Evolutionary conservation across 35 echinoderm and acorn worm genomes (phyloP).

Genomic region (Apostichopus californicus): DNA sequence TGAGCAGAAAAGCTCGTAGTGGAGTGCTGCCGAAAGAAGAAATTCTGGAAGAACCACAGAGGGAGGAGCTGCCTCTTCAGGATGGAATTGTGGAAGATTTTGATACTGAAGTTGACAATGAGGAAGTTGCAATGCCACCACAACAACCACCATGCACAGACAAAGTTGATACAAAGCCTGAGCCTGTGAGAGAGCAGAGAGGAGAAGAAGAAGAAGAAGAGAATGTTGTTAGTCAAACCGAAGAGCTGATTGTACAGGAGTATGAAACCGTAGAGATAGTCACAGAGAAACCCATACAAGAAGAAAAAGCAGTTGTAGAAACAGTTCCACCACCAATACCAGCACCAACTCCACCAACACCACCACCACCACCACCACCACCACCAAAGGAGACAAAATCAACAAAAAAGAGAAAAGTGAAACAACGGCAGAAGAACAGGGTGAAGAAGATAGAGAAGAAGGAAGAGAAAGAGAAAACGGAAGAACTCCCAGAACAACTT

Average conservation of each 20-base stretch:
- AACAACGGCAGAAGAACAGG: constrained; percentile 26
- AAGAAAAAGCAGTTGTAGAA: background rate
- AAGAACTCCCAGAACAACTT: background rate
- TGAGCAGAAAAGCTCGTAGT: background rate
- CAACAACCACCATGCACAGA: background rate
- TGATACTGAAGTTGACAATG: background rate
- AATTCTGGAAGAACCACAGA: background rate
- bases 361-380: background rate
- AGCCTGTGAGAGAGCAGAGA: background rate
- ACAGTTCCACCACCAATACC: background rate
- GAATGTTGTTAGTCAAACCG: constrained; percentile 27
- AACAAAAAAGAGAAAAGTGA: constrained; percentile 49
- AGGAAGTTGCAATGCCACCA: background rate
- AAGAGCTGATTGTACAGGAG: constrained; percentile 40
- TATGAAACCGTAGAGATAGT: constrained; percentile 40
- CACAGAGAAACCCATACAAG: constrained; percentile 41
- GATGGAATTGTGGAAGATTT: constrained; percentile 1
- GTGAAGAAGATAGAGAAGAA: constrained; percentile 34
- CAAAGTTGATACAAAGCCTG: constrained; percentile 22
- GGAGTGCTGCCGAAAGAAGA: background rate
- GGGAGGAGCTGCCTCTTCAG: background rate
- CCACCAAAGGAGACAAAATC: constrained; percentile 14
- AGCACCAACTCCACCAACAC: constrained; percentile 15
- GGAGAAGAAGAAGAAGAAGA: constrained; percentile 15
- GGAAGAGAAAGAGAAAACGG: background rate